These are phyloP conservation scores for Lasioglossum malachurum DNA, from an alignment of 2,888 invertebrate genomes.

Conservation along the genomic window DNA sequence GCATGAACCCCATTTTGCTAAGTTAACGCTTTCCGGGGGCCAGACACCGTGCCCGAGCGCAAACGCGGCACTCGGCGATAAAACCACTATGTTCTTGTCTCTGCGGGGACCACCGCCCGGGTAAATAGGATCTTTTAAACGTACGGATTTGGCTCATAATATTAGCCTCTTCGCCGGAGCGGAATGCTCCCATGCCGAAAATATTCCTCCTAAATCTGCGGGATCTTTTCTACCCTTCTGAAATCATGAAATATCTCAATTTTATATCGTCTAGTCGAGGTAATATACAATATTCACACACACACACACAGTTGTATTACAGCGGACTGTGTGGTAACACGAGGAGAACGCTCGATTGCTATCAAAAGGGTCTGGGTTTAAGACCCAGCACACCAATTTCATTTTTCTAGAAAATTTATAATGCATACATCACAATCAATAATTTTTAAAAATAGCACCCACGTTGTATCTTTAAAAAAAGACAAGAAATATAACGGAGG, in stretches of 20 bases:
- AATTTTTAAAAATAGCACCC: no score
- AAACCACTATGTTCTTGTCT: background rate
- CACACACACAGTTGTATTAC: no score
- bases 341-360: no score
- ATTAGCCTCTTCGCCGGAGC: background rate
- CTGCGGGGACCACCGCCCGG: background rate
- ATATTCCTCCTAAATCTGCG: background rate
- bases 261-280: no score
- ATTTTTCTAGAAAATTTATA: background rate
- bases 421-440: background rate
- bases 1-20: background rate
- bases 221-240: background rate
- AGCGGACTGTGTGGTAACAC: no score
- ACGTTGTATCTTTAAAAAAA: no score
- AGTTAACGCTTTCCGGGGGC: constrained; percentile 20
- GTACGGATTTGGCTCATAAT: background rate
- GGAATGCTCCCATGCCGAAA: background rate
- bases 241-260: background rate
- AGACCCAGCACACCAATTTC: no score
- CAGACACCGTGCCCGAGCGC: background rate
- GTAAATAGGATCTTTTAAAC: background rate
- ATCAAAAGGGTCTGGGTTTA: no score
- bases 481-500: no score
- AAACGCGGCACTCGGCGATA: background rate
- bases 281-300: no score